Evolutionary conservation across 2,113 vertebrate species (phyloP).

Genomic region (Etheostoma cragini): DNA sequence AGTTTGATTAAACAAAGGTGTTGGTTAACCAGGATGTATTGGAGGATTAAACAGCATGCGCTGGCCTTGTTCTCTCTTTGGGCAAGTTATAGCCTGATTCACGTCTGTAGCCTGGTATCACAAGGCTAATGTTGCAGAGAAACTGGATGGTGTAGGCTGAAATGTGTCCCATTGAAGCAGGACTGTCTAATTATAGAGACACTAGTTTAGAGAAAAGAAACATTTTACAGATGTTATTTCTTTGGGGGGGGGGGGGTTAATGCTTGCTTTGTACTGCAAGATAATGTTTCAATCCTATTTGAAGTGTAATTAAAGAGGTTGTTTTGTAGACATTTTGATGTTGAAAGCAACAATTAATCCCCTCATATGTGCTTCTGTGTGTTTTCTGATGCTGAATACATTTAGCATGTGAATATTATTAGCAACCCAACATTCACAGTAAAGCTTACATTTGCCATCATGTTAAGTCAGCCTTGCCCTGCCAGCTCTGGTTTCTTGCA

Average conservation of each 20-base stretch:
- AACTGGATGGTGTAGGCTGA: neutral
- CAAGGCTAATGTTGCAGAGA: constrained; percentile 46
- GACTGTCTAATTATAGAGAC: constrained; percentile 8
- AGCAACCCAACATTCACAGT: constrained; percentile 2
- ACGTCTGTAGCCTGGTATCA: constrained; percentile 20
- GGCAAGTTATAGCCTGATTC: constrained; percentile 31
- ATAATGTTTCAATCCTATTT: neutral
- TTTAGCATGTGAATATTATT: constrained; percentile 5
- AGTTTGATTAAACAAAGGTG: constrained; percentile 58
- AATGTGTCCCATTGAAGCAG: neutral
- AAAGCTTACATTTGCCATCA: neutral
- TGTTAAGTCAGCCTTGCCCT: neutral
- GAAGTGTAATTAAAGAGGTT: neutral
- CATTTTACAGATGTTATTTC: neutral
- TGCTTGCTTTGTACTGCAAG: neutral
- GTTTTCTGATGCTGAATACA: constrained; percentile 6
- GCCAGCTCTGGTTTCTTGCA: constrained; percentile 35
- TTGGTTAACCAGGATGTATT: constrained; percentile 45
- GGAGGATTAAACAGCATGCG: constrained; percentile 40
- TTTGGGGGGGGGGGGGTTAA: neutral
- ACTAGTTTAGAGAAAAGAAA: neutral
- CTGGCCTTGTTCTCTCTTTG: constrained; percentile 11
- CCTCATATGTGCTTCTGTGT: neutral
- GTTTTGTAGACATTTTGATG: neutral
- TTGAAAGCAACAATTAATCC: constrained; percentile 16